phyloP scores from a whole-genome alignment of 2,113 vertebrate genomes.

The Ceyx melanurus region DNA sequence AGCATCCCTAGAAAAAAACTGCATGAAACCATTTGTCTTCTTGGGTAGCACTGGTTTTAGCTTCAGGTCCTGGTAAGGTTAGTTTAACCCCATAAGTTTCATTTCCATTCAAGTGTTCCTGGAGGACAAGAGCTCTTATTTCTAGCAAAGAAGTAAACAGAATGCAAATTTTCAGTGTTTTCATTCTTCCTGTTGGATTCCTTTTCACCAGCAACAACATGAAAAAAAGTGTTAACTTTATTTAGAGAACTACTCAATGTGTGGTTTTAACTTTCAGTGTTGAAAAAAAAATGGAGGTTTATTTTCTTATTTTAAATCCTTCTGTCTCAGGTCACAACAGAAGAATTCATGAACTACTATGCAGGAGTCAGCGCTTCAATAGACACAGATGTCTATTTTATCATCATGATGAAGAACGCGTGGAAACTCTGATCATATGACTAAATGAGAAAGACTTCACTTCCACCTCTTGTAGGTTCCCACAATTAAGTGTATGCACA shows the following conservation, averaged over 20 bases:
- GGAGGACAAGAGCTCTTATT: neutral
- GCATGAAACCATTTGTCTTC: neutral
- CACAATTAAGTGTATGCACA: conserved; percentile 6
- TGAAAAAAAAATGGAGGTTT: neutral
- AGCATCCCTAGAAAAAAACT: neutral
- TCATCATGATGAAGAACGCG: conserved; percentile 92
- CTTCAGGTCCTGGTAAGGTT: neutral
- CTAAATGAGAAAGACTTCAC: neutral
- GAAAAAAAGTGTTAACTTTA: neutral
- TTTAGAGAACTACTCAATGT: neutral
- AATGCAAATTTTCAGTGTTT: neutral
- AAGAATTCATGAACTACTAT: conserved; percentile 96
- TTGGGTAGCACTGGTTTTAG: neutral
- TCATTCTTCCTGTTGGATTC: neutral
- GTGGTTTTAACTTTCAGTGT: neutral
- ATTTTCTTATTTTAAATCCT: conserved; percentile 45
- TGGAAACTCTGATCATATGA: conserved; percentile 82
- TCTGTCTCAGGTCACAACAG: conserved; percentile 84
- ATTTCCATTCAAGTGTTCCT: neutral
- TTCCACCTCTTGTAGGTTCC: neutral
- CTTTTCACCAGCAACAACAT: neutral
- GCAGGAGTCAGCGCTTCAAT: conserved; percentile 93
- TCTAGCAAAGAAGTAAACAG: neutral
- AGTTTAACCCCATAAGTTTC: neutral
- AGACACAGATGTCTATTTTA: conserved; percentile 91